phyloP scores from a whole-genome alignment of 2,888 invertebrate genomes.

The Spisula solida region DNA sequence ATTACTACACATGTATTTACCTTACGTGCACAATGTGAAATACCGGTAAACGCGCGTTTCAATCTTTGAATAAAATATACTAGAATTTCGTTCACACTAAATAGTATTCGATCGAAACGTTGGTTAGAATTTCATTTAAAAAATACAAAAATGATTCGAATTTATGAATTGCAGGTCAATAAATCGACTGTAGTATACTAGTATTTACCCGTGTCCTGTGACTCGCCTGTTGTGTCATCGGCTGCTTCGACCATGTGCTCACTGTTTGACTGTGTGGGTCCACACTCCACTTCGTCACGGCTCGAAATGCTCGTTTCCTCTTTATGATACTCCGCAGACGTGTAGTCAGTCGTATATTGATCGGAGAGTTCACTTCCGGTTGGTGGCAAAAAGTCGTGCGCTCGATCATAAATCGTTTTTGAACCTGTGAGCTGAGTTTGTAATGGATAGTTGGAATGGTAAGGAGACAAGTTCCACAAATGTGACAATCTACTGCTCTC shows the following conservation, averaged over 20 bases:
- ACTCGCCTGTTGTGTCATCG: background rate
- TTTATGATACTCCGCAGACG: background rate
- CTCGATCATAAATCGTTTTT: slow-evolving; percentile 7
- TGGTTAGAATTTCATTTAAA: too few relatives aligned
- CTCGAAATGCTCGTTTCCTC: background rate
- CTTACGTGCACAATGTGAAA: too few relatives aligned
- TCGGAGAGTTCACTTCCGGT: background rate
- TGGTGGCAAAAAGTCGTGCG: background rate
- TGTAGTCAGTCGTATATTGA: background rate
- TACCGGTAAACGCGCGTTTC: too few relatives aligned
- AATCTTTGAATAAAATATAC: too few relatives aligned
- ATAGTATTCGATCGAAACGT: too few relatives aligned
- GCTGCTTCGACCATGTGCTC: background rate
- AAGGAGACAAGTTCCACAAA: slow-evolving; percentile 61
- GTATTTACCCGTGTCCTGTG: slow-evolving; percentile 13
- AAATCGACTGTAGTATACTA: background rate
- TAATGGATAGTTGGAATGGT: slow-evolving; percentile 51
- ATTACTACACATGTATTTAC: too few relatives aligned
- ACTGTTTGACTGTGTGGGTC: background rate
- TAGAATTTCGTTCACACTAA: too few relatives aligned
- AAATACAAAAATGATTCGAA: too few relatives aligned
- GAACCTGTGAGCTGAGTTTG: background rate
- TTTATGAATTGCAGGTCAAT: too few relatives aligned
- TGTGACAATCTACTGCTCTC: slow-evolving; percentile 57
- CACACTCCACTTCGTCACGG: background rate